Percentiles rank a stretch among this genome's conserved stretches.
These are phyloP conservation scores for Phyllostomus hastatus DNA, from an alignment of 2,113 vertebrate genomes.

Conservation along the genomic window DNA sequence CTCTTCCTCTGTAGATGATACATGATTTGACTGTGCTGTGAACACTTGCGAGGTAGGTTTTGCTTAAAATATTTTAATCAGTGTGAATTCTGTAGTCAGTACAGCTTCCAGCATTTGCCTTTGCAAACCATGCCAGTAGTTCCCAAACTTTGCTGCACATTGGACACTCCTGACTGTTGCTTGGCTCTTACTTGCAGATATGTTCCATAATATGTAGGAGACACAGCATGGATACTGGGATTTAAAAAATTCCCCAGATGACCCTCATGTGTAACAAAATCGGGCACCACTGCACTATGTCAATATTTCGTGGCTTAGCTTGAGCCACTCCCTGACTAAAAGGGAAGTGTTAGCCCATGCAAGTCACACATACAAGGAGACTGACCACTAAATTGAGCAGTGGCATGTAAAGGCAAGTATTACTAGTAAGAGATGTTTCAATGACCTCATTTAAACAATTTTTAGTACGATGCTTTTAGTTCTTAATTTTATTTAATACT, in stretches of 20 bases:
- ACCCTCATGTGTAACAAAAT: background rate
- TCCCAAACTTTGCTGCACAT: background rate
- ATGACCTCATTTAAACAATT: background rate
- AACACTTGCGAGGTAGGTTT: background rate
- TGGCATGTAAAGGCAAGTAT: background rate
- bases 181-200: background rate
- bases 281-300: background rate
- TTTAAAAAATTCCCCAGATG: background rate
- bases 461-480: background rate
- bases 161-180: background rate
- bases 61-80: background rate
- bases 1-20: background rate
- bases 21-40: background rate
- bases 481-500: slow-evolving; percentile 28
- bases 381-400: background rate
- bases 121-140: background rate
- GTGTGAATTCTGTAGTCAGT: background rate
- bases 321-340: background rate
- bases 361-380: background rate
- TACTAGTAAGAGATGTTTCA: background rate
- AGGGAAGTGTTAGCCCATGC: background rate
- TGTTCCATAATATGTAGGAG: background rate
- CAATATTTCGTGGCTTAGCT: background rate
- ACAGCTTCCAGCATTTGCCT: background rate
- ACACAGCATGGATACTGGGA: background rate